These are phyloP conservation scores for Scaptomyza graminum DNA, from an alignment of 1,140 invertebrate species.

Conservation along the genomic window DNA sequence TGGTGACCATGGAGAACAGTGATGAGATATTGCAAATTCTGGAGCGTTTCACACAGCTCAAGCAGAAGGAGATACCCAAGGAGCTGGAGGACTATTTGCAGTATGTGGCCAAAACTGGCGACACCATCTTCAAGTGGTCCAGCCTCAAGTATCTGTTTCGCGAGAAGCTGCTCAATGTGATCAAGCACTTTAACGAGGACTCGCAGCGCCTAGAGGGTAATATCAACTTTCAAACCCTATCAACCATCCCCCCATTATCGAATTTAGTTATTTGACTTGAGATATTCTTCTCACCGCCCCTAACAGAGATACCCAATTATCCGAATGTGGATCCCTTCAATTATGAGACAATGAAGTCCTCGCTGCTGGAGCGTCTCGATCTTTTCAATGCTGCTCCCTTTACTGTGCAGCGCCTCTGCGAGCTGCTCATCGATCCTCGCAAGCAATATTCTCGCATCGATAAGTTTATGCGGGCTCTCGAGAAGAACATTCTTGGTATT, in stretches of 20 bases:
- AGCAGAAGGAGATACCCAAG: conserved; percentile 91
- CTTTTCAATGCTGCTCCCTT: conserved; percentile 95
- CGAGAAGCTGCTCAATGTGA: conserved; percentile 93
- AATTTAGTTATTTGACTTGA: not conserved
- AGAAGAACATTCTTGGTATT: conserved; percentile 93
- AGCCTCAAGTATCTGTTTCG: conserved; percentile 94
- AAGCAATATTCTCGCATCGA: conserved; percentile 97
- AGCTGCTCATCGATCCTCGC: conserved; percentile 94
- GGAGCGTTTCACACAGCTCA: conserved; percentile 93
- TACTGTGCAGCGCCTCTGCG: conserved; percentile 97
- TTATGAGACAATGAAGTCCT: conserved; percentile 94
- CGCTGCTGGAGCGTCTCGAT: conserved; percentile 92
- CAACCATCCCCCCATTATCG: no score
- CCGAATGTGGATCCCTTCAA: conserved; percentile 96
- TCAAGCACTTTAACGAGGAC: conserved; percentile 93
- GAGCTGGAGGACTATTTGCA: conserved; percentile 95
- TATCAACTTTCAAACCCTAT: not conserved
- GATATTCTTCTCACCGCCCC: not conserved
- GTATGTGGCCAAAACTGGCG: conserved; percentile 96
- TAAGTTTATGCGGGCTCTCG: conserved; percentile 97
- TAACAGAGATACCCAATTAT: conserved; percentile 89
- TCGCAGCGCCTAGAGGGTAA: conserved; percentile 87
- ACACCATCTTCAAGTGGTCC: conserved; percentile 96
- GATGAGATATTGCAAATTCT: conserved; percentile 92
- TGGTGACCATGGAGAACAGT: conserved; percentile 90